A percentile compares a stretch with the other conserved stretches of the same genome.
Evolutionary conservation across 2,888 invertebrate species (phyloP).

Genomic region (Nemapogon koenigi): DNA sequence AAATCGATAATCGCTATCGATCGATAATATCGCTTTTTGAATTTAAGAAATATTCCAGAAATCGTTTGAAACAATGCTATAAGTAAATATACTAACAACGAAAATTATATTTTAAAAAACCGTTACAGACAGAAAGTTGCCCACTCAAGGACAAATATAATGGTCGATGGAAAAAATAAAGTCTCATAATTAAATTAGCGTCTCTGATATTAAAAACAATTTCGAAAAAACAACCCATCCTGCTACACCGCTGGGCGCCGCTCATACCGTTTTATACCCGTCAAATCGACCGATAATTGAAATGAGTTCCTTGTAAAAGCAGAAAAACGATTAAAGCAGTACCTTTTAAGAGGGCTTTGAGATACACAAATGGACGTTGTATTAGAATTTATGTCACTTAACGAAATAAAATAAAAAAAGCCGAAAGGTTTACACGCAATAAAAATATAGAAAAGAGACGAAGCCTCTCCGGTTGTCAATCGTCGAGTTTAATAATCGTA

Average conservation of each 20-base stretch:
- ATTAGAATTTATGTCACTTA: conserved; percentile 66
- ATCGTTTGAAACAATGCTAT: no score
- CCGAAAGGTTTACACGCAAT: conserved; percentile 63
- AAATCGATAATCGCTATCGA: no score
- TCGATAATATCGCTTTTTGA: no score
- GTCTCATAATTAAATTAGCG: conserved; percentile 60
- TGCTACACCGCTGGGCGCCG: conserved; percentile 54
- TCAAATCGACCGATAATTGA: conserved; percentile 63
- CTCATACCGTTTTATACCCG: conserved; percentile 51
- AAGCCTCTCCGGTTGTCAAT: conserved; percentile 61
- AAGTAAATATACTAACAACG: not conserved
- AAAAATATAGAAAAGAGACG: conserved; percentile 60
- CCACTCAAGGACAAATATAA: not conserved
- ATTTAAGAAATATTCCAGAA: no score
- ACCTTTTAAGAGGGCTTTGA: conserved; percentile 61
- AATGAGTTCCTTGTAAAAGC: conserved; percentile 65
- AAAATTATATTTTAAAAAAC: no score
- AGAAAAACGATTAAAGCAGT: conserved; percentile 62
- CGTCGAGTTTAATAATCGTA: conserved; percentile 59
- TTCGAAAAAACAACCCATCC: conserved; percentile 34
- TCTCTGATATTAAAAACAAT: conserved; percentile 24
- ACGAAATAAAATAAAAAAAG: conserved; percentile 60
- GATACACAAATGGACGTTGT: conserved; percentile 65
- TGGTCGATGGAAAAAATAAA: conserved; percentile 6
- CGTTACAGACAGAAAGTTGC: conserved; percentile 6